Percentiles rank a stretch among this genome's conserved stretches.
Conservation (phyloP, 1,140 invertebrate genomes). For the Heterodera schachtii region DNA sequence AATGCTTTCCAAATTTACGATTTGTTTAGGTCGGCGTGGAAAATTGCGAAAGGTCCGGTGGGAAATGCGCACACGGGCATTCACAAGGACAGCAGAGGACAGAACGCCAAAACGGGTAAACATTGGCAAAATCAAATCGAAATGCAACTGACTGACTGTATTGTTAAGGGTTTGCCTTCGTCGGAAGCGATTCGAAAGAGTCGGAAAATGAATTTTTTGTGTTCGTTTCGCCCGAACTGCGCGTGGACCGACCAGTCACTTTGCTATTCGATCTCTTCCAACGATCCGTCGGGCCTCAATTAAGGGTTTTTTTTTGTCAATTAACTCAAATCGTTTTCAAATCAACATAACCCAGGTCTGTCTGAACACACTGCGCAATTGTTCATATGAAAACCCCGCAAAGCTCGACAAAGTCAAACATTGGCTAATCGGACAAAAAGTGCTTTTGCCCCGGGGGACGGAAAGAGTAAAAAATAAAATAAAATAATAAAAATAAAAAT, state of each 20-base stretch:
- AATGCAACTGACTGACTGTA: not conserved
- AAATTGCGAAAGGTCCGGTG: slow-evolving; percentile 33
- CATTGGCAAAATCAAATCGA: slow-evolving; percentile 31
- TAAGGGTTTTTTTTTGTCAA: slow-evolving; percentile 34
- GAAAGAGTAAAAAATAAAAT: slow-evolving; percentile 47
- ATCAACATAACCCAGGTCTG: slow-evolving; percentile 44
- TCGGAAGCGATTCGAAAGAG: slow-evolving; percentile 45
- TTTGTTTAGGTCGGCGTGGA: slow-evolving; percentile 35
- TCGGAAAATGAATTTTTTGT: slow-evolving; percentile 50
- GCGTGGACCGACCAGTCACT: slow-evolving; percentile 30
- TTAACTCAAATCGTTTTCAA: not conserved
- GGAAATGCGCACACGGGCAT: slow-evolving; percentile 54
- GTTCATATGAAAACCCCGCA: slow-evolving; percentile 48
- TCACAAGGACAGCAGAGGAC: slow-evolving; percentile 36
- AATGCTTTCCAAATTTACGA: not conserved
- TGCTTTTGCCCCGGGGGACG: slow-evolving; percentile 34
- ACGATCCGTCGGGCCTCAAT: slow-evolving; percentile 51
- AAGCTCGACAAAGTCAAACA: slow-evolving; percentile 41
- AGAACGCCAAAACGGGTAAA: slow-evolving; percentile 48
- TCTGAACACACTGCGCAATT: slow-evolving; percentile 52
- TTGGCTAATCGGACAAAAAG: slow-evolving; percentile 45
- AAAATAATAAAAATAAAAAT: too few relatives aligned
- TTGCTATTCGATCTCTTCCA: slow-evolving; percentile 54
- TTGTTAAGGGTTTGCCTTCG: slow-evolving; percentile 54
- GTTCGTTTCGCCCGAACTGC: slow-evolving; percentile 44